Percentiles rank a stretch among this genome's conserved stretches.
These are phyloP conservation scores for Aethes cnicana DNA, from an alignment of 2,888 invertebrate species.

Conservation along the genomic window DNA sequence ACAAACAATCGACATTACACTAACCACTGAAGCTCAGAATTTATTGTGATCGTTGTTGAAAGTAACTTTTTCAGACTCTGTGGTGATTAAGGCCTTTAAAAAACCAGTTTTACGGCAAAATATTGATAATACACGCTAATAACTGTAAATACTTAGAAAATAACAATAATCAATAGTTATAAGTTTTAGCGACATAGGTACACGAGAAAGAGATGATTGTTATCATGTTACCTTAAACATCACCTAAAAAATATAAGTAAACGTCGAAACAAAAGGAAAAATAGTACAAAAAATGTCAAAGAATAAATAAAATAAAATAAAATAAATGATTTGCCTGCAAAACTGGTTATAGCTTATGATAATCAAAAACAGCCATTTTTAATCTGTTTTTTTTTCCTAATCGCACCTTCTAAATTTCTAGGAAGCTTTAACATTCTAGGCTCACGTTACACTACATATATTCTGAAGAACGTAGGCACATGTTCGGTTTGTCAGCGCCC, in stretches of 20 bases:
- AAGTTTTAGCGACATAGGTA: too few species aligned
- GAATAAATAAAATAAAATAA: too few species aligned
- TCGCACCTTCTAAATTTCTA: conserved; percentile 26
- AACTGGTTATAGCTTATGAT: too few species aligned
- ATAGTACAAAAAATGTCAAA: too few species aligned
- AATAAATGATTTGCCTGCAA: too few species aligned
- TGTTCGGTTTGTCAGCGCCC: conserved; percentile 25
- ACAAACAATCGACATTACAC: conserved; percentile 39
- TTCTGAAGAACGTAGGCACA: conserved; percentile 35
- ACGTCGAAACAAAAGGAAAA: too few species aligned
- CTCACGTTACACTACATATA: conserved; percentile 16
- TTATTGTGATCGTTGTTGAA: conserved; percentile 42
- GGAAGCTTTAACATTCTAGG: conserved; percentile 25
- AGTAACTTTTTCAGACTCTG: conserved; percentile 30
- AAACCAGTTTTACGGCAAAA: not conserved
- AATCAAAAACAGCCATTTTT: conserved; percentile 8
- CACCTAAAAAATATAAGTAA: too few species aligned
- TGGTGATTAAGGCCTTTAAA: conserved; percentile 24
- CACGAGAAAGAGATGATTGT: too few species aligned
- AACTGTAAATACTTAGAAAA: not conserved
- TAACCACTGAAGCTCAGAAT: conserved; percentile 42
- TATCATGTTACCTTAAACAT: too few species aligned
- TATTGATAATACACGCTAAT: not conserved
- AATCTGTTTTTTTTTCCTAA: conserved; percentile 2
- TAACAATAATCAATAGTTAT: too few species aligned